Conservation (phyloP, 2,888 invertebrate genomes). For the Ormyrus pomaceus region DNA sequence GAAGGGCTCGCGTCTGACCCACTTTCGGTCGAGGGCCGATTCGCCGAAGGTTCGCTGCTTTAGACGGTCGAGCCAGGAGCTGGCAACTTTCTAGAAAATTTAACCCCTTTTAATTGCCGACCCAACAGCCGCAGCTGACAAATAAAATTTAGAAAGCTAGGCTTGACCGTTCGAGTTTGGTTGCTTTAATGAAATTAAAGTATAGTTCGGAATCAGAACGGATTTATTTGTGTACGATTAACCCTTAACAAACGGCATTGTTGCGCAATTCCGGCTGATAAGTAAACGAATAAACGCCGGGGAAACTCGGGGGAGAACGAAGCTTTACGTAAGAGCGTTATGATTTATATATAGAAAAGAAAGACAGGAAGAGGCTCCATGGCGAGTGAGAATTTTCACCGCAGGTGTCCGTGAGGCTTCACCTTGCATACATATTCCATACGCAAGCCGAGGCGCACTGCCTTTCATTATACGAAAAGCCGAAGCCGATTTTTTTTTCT, state of each 20-base stretch:
- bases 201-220: not conserved
- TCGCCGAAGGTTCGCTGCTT: too few relatives aligned
- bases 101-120: too few relatives aligned
- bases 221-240: not conserved
- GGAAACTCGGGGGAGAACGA: too few relatives aligned
- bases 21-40: not conserved
- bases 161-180: too few relatives aligned
- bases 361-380: conserved; percentile 15
- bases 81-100: too few relatives aligned
- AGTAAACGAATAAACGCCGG: too few relatives aligned
- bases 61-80: too few relatives aligned
- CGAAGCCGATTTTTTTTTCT: not conserved
- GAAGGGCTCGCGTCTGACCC: not conserved
- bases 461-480: not conserved
- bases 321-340: conserved; percentile 19
- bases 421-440: conserved; percentile 9
- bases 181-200: not conserved
- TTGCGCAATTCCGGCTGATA: too few relatives aligned
- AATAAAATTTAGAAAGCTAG: too few relatives aligned
- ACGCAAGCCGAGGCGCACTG: not conserved
- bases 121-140: too few relatives aligned
- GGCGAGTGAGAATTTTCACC: conserved; percentile 34
- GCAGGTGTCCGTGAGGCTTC: conserved; percentile 34
- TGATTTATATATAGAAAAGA: conserved; percentile 16
- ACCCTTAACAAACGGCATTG: too few relatives aligned